Evolutionary conservation across 1,140 invertebrate species (phyloP).

Genomic region (Papilio polyxenes): DNA sequence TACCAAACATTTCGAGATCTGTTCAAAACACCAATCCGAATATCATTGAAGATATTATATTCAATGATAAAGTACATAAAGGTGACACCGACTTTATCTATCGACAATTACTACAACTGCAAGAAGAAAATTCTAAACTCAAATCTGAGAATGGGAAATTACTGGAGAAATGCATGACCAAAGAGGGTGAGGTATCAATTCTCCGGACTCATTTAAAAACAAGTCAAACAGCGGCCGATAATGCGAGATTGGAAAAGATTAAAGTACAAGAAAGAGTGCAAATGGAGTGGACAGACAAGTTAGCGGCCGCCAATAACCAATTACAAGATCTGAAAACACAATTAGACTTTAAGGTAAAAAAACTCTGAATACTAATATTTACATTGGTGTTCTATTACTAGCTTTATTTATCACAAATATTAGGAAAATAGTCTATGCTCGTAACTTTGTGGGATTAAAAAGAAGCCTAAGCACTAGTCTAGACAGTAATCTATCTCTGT

Average conservation of each 20-base stretch:
- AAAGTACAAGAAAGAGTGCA: constrained; percentile 71
- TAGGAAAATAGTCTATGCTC: too few species aligned
- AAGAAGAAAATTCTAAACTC: constrained; percentile 74
- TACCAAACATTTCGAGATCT: constrained; percentile 63
- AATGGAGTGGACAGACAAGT: constrained; percentile 70
- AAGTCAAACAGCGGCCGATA: constrained; percentile 66
- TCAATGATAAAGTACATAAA: constrained; percentile 65
- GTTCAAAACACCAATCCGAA: constrained; percentile 43
- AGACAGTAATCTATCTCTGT: too few species aligned
- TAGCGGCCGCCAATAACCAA: constrained; percentile 59
- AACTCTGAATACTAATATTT: not conserved
- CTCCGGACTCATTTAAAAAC: constrained; percentile 72
- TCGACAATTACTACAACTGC: constrained; percentile 60
- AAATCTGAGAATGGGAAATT: constrained; percentile 73
- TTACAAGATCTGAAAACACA: constrained; percentile 68
- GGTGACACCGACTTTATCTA: constrained; percentile 59
- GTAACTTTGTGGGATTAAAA: too few species aligned
- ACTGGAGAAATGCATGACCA: constrained; percentile 73
- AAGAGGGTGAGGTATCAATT: constrained; percentile 77
- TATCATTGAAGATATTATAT: constrained; percentile 56
- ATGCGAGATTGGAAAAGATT: constrained; percentile 69
- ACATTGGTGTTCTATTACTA: too few species aligned
- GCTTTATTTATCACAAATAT: too few species aligned
- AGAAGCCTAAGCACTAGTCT: too few species aligned
- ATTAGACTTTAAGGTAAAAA: constrained; percentile 74